Base-by-base conservation (phyloP, 2,888 invertebrate species). In the Morpho achilles region DNA sequence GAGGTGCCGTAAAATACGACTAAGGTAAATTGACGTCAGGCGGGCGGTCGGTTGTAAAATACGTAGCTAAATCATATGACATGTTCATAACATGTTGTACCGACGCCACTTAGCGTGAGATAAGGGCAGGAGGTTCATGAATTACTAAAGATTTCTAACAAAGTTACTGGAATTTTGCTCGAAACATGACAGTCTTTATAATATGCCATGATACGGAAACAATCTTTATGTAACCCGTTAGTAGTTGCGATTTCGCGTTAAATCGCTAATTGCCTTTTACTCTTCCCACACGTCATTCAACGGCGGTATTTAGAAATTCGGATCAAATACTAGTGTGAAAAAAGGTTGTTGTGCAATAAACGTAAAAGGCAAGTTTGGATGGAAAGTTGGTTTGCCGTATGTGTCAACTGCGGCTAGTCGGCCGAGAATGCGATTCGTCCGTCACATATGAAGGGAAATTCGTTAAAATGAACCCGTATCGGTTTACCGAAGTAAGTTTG, bases 291-390 rank as follows among this genome's bases (percentile, higher is more conserved):
- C 62, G 60, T 63, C 59, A 62, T 59, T 59, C 59, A 60, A 60
- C 45, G 16, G 54, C 60, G 60, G 48, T 57, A 63, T 67, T 66
- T 68, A 70, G 70, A 69, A 70, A 70, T 68, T 67, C 58, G 66
- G 60, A 68, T 66, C 57, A 64, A 64, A 65, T 59, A 58, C 56
- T 62, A 63, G 66, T 65, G 70, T 68, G 68, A 67, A 69, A 70
- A 69, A 67, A 58, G 51, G 59, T 43, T 66, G 68, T 69, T 67
- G 66, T 67, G 67, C 69, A 70, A 67, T 54, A 67, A 65, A 60
- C 59, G 60, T 58, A 52, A 52, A 58, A 64, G 65, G 65, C 65
- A 53, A 63, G 65, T 62, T 66, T 58, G 60, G 61, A 66, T 66
- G 65, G 70, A 70, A 70, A 70, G 70, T 69, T 64, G 64, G 46